These are phyloP conservation scores for Volucella bombylans DNA, from an alignment of 2,888 invertebrate genomes.

Conservation along the genomic window DNA sequence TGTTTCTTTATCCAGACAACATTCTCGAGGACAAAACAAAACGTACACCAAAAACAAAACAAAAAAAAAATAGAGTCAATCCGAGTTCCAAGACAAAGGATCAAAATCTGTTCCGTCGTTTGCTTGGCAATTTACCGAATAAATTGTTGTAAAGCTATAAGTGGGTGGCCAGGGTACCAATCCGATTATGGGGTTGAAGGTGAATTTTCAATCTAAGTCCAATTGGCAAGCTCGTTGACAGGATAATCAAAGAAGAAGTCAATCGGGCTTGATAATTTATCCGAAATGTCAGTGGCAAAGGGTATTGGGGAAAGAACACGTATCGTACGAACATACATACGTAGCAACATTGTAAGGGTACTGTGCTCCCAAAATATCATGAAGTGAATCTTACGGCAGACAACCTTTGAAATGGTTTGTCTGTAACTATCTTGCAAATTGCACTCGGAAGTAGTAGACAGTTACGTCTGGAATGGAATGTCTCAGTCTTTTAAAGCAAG, in stretches of 20 bases:
- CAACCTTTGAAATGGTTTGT: too few species aligned
- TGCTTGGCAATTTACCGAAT: conserved; percentile 64
- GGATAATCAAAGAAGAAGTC: conserved; percentile 55
- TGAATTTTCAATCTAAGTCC: conserved; percentile 66
- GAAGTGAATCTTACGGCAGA: too few species aligned
- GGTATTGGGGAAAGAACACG: not conserved
- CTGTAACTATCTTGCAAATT: too few species aligned
- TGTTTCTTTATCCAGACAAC: conserved; percentile 49
- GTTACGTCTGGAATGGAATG: too few species aligned
- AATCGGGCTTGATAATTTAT: conserved; percentile 53
- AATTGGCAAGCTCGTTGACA: conserved; percentile 67
- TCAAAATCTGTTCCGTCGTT: conserved; percentile 63
- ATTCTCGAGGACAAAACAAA: conserved; percentile 34
- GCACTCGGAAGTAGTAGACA: too few species aligned
- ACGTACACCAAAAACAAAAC: not conserved
- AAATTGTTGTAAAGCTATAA: conserved; percentile 66
- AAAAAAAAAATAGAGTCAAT: conserved; percentile 24
- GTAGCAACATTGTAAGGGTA: too few species aligned
- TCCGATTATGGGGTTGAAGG: conserved; percentile 3
- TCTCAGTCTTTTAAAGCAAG: too few species aligned
- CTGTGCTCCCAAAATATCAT: too few species aligned
- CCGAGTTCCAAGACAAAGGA: conserved; percentile 61
- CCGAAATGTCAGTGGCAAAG: conserved; percentile 1
- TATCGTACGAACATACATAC: too few species aligned
- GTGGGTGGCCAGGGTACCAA: conserved; percentile 14